Base-by-base conservation (phyloP, 2,113 vertebrate genomes). In the Salvelinus fontinalis region DNA sequence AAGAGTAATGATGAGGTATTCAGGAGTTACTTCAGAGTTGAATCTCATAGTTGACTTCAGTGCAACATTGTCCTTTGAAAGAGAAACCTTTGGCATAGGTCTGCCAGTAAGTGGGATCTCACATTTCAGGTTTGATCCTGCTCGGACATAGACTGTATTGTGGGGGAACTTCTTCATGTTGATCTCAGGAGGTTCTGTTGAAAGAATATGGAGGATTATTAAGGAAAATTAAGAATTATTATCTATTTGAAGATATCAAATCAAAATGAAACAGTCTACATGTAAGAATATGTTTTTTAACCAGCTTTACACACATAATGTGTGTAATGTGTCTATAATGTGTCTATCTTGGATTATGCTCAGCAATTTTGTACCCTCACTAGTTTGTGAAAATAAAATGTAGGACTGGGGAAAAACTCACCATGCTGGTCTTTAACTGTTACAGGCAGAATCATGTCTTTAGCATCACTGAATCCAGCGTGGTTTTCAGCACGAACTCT, bases 11-110 rank as follows among this genome's bases (percentile, higher is more conserved):
- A 96, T 95, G 29, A 99, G 84, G 85, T 95, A 95, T 89, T 99
- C 97, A 73, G 95, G 93, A 70, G 96, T 98, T 48, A 94, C 92
- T 88, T 99, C 97, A 77, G 94, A 95, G 84, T 99, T 96, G 88
- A 99, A 99, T 85, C 98, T 97, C 93, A 98, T 95, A 67, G 97
- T 99, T 77, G 96, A 94, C 89, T 96, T 99, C 70, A 99, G 83
- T 66, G 89, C 60, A 59, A 95, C 81, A 75, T 96, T 93, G 54
- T 97, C 95, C 93, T 94, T 97, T 75, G 95, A 95, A 75, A 99
- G 90, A 18, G 92, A 93, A 71, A 99, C 94, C 88, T 99, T 99
- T 74, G 98, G 98, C 75, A 97, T 57, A 67, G 98, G 98, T 85
- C 93, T 94, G 84, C 98, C 98, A 75, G 92, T 95, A 87, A 99